Percentiles rank a stretch among this genome's conserved stretches.
Evolutionary conservation across 2,888 invertebrate genomes (phyloP).

Genomic region (Penaeus monodon): DNA sequence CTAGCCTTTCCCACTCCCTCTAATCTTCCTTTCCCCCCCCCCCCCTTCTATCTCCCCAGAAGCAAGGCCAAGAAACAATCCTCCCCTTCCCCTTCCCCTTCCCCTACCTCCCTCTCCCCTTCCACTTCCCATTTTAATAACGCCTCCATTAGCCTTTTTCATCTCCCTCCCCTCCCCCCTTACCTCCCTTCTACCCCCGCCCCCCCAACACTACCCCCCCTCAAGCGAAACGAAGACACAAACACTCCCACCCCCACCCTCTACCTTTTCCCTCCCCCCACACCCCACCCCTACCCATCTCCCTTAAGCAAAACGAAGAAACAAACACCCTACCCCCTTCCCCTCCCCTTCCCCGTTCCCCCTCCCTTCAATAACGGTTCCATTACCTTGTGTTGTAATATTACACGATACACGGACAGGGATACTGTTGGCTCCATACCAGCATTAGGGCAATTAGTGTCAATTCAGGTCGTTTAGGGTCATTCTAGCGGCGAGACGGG

Average conservation of each 20-base stretch:
- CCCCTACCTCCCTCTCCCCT: too few species aligned
- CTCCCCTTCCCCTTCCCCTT: too few species aligned
- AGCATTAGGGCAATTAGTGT: slow-evolving; percentile 37
- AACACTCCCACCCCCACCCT: neutral
- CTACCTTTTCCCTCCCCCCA: neutral
- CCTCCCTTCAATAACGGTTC: too few species aligned
- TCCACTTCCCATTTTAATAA: too few species aligned
- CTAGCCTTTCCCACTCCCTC: too few species aligned
- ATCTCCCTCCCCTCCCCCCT: too few species aligned
- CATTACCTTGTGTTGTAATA: slow-evolving; percentile 6
- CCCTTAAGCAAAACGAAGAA: neutral
- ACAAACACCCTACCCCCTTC: neutral
- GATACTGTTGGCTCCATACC: slow-evolving; percentile 1
- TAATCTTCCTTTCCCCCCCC: too few species aligned
- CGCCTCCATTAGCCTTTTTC: too few species aligned
- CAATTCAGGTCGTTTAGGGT: slow-evolving; percentile 42
- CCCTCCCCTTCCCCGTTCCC: neutral
- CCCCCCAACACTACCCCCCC: neutral
- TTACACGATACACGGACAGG: slow-evolving; percentile 11
- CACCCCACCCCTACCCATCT: neutral
- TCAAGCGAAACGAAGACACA: neutral
- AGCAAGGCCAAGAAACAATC: too few species aligned
- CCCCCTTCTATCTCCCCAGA: too few species aligned
- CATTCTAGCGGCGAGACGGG: slow-evolving; percentile 34
- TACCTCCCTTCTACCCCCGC: too few species aligned